These are phyloP conservation scores for Cinara cedri DNA, from an alignment of 2,888 invertebrate genomes.

Conservation along the genomic window DNA sequence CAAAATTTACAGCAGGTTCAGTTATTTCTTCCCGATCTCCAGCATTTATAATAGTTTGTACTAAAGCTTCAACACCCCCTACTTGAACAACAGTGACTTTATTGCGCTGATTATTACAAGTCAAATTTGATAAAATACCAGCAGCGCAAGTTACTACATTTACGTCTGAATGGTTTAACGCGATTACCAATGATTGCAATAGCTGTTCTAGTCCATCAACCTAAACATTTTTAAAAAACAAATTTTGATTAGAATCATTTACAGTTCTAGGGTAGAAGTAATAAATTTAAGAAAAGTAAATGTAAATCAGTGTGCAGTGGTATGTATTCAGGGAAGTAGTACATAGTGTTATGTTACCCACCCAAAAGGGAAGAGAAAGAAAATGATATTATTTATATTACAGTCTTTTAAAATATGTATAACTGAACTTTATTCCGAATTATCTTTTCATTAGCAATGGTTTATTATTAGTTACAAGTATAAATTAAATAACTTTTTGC, in stretches of 20 bases:
- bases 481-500: too few species aligned
- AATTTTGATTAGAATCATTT: background rate
- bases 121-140: constrained; percentile 96
- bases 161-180: constrained; percentile 88
- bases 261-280: background rate
- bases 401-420: too few species aligned
- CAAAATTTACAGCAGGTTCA: constrained; percentile 82
- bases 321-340: too few species aligned
- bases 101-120: constrained; percentile 99
- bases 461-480: too few species aligned
- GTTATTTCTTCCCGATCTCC: constrained; percentile 98
- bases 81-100: constrained; percentile 78
- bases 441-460: too few species aligned
- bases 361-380: too few species aligned
- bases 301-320: too few species aligned
- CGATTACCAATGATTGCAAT: constrained; percentile 86
- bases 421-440: too few species aligned
- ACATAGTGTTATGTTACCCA: too few species aligned
- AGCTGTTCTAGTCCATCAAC: constrained; percentile 88
- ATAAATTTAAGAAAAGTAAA: background rate
- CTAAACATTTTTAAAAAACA: constrained; percentile 26
- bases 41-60: constrained; percentile 90
- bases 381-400: too few species aligned
- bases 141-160: constrained; percentile 98
- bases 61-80: constrained; percentile 95